Conservation (phyloP, 2,888 invertebrate genomes). For the Ennomos quercinarius region DNA sequence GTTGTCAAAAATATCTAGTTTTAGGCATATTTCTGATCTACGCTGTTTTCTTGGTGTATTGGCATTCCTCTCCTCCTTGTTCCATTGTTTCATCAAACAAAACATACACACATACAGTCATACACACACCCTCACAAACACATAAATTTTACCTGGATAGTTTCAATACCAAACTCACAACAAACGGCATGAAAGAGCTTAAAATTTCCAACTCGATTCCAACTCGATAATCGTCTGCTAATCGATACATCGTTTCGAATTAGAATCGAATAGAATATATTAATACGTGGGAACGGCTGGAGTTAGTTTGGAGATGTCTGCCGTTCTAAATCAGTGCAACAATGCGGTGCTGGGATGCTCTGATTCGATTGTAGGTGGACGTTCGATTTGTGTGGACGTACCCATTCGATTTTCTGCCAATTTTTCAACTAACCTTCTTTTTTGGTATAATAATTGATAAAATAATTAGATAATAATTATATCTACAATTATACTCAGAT, state of each 20-base stretch:
- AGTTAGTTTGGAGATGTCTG: slow-evolving; percentile 82
- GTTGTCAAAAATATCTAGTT: too few species aligned
- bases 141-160: not conserved
- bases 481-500: too few species aligned
- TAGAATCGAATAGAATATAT: slow-evolving; percentile 83
- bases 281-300: slow-evolving; percentile 79
- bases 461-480: too few species aligned
- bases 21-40: too few species aligned
- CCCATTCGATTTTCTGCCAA: not conserved
- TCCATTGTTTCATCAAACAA: too few species aligned
- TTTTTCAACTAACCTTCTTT: too few species aligned
- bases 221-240: slow-evolving; percentile 48
- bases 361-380: slow-evolving; percentile 74
- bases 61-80: too few species aligned
- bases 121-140: too few species aligned
- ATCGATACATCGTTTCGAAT: slow-evolving; percentile 80
- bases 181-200: slow-evolving; percentile 13
- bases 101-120: too few species aligned
- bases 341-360: slow-evolving; percentile 76
- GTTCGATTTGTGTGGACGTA: slow-evolving; percentile 56
- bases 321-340: slow-evolving; percentile 77
- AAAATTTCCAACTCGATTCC: slow-evolving; percentile 35
- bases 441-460: too few species aligned
- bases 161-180: slow-evolving; percentile 11
- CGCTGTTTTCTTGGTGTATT: too few species aligned